Evolutionary conservation across 2,888 invertebrate genomes (phyloP), one percentile per base, ranked within the genome.

Genomic region (Lucinisca nassula): DNA sequence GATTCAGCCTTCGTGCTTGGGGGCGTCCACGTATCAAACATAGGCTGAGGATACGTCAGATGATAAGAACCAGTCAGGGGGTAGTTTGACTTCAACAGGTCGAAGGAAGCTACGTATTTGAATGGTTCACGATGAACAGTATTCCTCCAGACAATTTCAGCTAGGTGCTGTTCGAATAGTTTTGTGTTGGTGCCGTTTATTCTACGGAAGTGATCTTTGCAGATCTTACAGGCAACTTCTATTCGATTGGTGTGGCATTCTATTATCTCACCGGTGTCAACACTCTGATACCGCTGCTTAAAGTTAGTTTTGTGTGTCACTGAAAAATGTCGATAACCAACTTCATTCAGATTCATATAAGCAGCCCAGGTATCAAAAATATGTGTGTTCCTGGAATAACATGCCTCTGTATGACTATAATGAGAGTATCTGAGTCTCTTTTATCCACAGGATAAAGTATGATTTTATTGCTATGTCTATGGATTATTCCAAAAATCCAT

Each of bases 161-260:
- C 51, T 1, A 84, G 14, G 37, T 79, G 79, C 10, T 67, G 58
- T 32, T 79, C 84, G 38, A 84, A 84, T 24, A 30, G 32, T 17
- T 61, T 61, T 6, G 61, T 61, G 17, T 30, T 61, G 6, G 61
- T 61, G 30, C 61, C 82, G 37, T 79, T 75, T 4, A 85, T 82
- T 21, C 49, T 21, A 4, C 82, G n/a, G 51, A 79, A 87, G 45
- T 87, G 73, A 38, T 83, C 83, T 40, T 83, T 79, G 12, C 80
- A 76, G 58, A 79, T 51, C 73, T 82, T 82, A 79, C 82, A 83
- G 4, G 75, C 86, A 17, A 82, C 82, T 38, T 86, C 86, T n/a
- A 79, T 86, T n/a, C 55, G 55, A n/a, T 82, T 82, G 38, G 86
- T 81, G 32, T 82, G 37, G 24, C 55, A 58, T 17, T 79, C 67